A percentile compares a stretch with the other conserved stretches of the same genome.
Conservation (phyloP, 1,140 invertebrate species). For the Eulimnadia texana region DNA sequence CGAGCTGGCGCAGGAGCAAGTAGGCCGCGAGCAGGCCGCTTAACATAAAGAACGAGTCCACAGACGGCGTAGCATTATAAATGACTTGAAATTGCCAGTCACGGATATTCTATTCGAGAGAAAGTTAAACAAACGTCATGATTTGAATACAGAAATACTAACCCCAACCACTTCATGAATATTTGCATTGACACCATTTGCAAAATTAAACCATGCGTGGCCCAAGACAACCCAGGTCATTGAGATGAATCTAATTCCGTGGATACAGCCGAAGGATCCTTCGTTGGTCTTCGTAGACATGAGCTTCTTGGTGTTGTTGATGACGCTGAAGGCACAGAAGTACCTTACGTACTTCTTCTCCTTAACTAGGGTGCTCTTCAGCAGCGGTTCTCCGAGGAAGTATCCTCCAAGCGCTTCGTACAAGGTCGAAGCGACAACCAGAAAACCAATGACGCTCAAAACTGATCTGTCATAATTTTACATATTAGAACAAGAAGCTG, state of each 20-base stretch:
- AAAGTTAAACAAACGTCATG: neutral
- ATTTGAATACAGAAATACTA: neutral
- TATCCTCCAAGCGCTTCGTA: slow-evolving; percentile 2
- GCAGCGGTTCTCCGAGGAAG: neutral
- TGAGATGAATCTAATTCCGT: slow-evolving; percentile 65
- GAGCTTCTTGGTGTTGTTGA: slow-evolving; percentile 29
- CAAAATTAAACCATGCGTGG: slow-evolving; percentile 64
- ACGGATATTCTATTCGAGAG: slow-evolving; percentile 27
- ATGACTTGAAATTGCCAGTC: slow-evolving; percentile 68
- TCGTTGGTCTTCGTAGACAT: slow-evolving; percentile 31
- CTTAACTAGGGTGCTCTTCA: neutral
- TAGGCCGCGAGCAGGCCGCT: slow-evolving; percentile 25
- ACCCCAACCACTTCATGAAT: neutral
- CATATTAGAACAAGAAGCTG: neutral
- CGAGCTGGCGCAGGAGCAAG: slow-evolving; percentile 9
- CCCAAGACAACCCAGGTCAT: slow-evolving; percentile 88
- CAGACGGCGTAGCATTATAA: slow-evolving; percentile 72
- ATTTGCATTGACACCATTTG: slow-evolving; percentile 8
- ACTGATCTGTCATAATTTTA: neutral
- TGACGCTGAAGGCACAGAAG: slow-evolving; percentile 27
- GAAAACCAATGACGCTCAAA: neutral
- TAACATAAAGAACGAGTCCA: slow-evolving; percentile 83
- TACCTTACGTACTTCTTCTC: slow-evolving; percentile 15
- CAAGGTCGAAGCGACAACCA: neutral
- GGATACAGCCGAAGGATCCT: slow-evolving; percentile 64